phyloP scores from a whole-genome alignment of 1,140 invertebrate genomes.

The Anthonomus grandis region DNA sequence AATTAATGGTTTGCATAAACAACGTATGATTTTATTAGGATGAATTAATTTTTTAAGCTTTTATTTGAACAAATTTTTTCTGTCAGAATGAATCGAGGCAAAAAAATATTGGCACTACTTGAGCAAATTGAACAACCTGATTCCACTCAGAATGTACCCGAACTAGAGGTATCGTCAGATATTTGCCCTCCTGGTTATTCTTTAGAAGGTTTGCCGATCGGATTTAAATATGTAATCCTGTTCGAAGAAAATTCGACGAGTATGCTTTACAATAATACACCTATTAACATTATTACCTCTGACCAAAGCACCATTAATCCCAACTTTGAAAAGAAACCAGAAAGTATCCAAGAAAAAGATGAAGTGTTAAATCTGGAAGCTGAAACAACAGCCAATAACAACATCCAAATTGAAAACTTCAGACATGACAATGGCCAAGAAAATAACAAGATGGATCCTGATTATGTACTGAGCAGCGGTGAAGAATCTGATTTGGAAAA shows the following conservation, averaged over 20 bases:
- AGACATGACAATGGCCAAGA: not conserved
- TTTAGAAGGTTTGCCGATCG: not conserved
- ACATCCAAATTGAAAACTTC: not conserved
- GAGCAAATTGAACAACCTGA: not conserved
- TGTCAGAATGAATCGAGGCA: not conserved
- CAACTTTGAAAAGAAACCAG: not conserved
- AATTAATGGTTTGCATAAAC: too few species aligned
- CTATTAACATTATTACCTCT: not conserved
- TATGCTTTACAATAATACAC: not conserved
- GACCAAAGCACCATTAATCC: not conserved
- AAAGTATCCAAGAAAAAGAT: not conserved
- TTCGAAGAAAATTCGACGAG: not conserved
- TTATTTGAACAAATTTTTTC: too few species aligned
- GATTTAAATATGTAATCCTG: not conserved
- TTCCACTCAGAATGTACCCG: too few species aligned
- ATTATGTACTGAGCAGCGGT: not conserved
- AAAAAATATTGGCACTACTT: not conserved
- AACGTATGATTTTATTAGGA: too few species aligned
- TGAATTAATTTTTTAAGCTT: too few species aligned
- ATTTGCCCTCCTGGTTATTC: not conserved
- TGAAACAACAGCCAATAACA: not conserved
- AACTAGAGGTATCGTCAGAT: not conserved
- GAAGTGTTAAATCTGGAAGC: not conserved
- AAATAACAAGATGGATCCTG: not conserved
- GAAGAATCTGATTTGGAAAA: not conserved